These are phyloP conservation scores for Magallana angulata DNA, from an alignment of 1,140 invertebrate genomes.

Conservation along the genomic window DNA sequence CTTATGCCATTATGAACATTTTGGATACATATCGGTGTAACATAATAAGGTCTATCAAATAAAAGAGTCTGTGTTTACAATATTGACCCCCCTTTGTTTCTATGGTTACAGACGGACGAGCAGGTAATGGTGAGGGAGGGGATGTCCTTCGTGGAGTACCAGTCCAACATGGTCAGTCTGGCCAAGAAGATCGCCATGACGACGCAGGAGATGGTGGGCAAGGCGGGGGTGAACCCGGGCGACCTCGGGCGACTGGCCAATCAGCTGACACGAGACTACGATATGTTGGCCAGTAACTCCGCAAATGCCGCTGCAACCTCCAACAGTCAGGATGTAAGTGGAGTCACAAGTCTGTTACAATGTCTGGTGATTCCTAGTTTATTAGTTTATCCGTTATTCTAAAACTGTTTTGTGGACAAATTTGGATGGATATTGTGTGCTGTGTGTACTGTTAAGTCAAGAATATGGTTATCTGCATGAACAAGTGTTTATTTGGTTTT, in stretches of 20 bases:
- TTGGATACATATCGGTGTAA: too few species aligned
- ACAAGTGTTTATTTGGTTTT: too few species aligned
- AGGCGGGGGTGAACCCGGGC: constrained; percentile 85
- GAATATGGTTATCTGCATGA: too few species aligned
- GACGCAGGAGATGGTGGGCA: constrained; percentile 94
- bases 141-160: constrained; percentile 93
- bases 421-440: too few species aligned
- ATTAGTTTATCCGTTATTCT: too few species aligned
- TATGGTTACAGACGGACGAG: constrained; percentile 76
- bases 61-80: neutral
- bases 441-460: too few species aligned
- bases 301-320: constrained; percentile 92
- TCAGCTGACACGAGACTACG: constrained; percentile 92
- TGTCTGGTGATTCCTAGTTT: too few species aligned
- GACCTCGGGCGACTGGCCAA: constrained; percentile 88
- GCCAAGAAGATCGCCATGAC: constrained; percentile 96
- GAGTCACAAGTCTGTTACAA: too few species aligned
- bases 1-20: too few species aligned
- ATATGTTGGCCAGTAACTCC: constrained; percentile 91
- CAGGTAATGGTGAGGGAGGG: constrained; percentile 68
- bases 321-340: constrained; percentile 87
- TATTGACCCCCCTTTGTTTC: neutral
- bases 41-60: too few species aligned
- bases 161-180: constrained; percentile 96
- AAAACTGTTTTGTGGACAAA: too few species aligned